A percentile compares a stretch with the other conserved stretches of the same genome.
Evolutionary conservation across 2,113 vertebrate species (phyloP).

Genomic region (Trichechus manatus): DNA sequence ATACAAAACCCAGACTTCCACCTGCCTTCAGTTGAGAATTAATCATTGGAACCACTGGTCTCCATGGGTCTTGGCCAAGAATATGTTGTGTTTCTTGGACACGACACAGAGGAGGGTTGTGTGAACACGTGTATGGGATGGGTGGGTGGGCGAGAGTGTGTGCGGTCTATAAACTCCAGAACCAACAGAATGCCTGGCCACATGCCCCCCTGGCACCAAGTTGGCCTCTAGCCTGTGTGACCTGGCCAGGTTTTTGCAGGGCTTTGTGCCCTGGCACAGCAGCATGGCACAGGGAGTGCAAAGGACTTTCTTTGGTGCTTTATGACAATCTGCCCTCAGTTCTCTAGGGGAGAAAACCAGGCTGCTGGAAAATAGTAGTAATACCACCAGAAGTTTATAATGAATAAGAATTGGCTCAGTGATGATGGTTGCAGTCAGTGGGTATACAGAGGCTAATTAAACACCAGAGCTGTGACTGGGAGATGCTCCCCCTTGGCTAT

Average conservation of each 20-base stretch:
- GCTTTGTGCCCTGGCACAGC: neutral
- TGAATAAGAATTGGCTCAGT: neutral
- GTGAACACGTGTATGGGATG: neutral
- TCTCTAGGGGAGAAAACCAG: conserved; percentile 62
- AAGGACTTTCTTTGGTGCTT: conserved; percentile 57
- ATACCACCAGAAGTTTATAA: neutral
- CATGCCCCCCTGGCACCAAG: conserved; percentile 35
- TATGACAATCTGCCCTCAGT: conserved; percentile 68
- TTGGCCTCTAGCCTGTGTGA: neutral
- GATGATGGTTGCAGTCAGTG: neutral
- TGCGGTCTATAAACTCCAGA: neutral
- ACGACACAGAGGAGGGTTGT: neutral
- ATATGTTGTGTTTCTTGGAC: conserved; percentile 18
- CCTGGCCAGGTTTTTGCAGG: neutral
- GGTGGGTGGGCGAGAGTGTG: neutral
- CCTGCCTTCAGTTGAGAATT: conserved; percentile 41
- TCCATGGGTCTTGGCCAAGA: neutral
- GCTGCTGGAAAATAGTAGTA: conserved; percentile 41
- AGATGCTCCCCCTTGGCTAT: conserved; percentile 1
- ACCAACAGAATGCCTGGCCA: conserved; percentile 34
- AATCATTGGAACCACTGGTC: neutral
- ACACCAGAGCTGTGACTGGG: neutral
- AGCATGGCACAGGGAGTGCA: neutral
- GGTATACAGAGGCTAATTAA: conserved; percentile 69
- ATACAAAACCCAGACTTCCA: neutral